Evolutionary conservation across 1,140 invertebrate genomes (phyloP).

Genomic region (Sitobion miscanthi): DNA sequence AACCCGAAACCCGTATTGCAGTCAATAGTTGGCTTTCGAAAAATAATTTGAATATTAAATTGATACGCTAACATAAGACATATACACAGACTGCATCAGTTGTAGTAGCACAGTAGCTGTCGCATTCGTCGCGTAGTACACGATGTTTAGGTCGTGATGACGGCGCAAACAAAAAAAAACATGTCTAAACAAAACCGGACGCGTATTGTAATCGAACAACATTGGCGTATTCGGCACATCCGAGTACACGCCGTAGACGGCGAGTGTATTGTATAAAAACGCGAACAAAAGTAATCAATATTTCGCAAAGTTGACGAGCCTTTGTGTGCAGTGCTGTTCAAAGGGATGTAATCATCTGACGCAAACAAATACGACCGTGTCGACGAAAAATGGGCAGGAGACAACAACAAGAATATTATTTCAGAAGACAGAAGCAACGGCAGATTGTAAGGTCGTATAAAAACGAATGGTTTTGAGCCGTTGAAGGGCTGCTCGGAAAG

Average conservation of each 20-base stretch:
- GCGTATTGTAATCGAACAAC: background rate
- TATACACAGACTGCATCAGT: no score
- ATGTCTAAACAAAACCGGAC: background rate
- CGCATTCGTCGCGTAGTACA: background rate
- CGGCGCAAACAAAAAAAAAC: background rate
- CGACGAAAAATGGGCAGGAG: no score
- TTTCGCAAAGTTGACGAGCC: background rate
- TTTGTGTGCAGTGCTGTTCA: background rate
- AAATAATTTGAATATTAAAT: no score
- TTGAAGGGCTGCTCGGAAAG: background rate
- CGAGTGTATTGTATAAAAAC: background rate
- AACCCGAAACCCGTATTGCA: no score
- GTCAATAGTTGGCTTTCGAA: no score
- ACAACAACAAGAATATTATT: background rate
- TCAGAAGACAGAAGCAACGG: background rate
- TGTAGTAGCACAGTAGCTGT: background rate
- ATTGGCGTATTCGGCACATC: background rate
- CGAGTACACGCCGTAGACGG: no score
- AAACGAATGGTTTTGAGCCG: background rate
- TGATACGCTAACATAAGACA: no score
- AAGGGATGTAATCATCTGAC: constrained; percentile 14
- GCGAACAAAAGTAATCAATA: background rate
- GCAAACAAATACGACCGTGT: background rate
- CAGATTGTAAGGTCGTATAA: background rate
- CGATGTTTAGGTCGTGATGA: background rate